Evolutionary conservation across 2,888 invertebrate genomes (phyloP), one percentile per base, ranked within the genome.

Genomic region (Leptarthrus brevirostris): DNA sequence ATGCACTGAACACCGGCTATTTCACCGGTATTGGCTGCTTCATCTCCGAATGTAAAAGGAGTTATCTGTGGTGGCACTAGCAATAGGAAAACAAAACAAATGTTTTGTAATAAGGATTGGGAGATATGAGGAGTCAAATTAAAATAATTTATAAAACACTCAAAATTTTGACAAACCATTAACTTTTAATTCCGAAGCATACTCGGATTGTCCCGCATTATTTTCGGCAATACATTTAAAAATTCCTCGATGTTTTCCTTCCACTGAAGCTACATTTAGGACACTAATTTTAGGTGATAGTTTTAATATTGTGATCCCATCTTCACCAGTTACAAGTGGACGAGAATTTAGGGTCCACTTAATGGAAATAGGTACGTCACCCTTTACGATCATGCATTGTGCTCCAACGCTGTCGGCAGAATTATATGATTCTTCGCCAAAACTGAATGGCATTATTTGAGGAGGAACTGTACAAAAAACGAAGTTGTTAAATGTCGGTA

Each of bases 351-450:
- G 85, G 61, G 86, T 89, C 94, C 94, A 95, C 66, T 88, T 87
- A 74, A 95, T 92, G 77, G 88, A 88, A 74, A 95, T 87, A 24
- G 95, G 95, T 77, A 90, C 85, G 83, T 95, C 95, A 66, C 95
- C 93, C 83, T 92, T 92, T 76, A 88, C 88, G 36, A 92, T 90
- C 80, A 90, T 89, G 83, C 93, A 94, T 75, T 89, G 89, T 12
- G 90, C 88, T 52, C 91, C 90, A 36, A 90, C 88, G 82, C 89
- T 88, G 80, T 92, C 91, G 73, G 91, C 91, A 72, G 90, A 89
- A 80, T 92, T 90, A 14, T 90, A 87, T 2, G 90, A 88, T 75
- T 91, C 90, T 66, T 89, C 88, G 76, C 92, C 92, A 79, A 93
- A 92, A 79, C 88, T 88, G 80, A 93, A 91, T 30, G 91, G 91